Evolutionary conservation across 2,113 vertebrate species (phyloP).

Genomic region (Tympanuchus pallidicinctus): DNA sequence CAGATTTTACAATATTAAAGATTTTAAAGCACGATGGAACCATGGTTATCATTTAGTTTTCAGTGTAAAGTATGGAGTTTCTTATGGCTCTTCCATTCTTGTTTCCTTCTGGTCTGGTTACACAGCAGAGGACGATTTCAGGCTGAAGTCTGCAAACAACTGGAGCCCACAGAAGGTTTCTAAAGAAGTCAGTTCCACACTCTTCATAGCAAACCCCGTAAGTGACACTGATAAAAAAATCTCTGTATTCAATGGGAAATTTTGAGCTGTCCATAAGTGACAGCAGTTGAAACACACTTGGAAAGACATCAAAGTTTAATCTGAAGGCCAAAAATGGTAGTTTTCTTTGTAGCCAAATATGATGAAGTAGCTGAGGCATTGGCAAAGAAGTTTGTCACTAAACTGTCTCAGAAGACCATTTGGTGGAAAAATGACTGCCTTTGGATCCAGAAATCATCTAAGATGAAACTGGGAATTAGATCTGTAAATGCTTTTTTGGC

Average conservation of each 20-base stretch:
- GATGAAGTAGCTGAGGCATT: neutral
- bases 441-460: neutral
- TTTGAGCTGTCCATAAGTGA: neutral
- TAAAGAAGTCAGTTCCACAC: neutral
- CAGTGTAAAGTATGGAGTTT: neutral
- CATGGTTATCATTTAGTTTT: neutral
- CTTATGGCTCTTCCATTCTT: neutral
- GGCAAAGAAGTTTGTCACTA: neutral
- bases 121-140: neutral
- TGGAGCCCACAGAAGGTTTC: neutral
- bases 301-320: slow-evolving; percentile 40
- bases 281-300: neutral
- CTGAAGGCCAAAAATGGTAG: neutral
- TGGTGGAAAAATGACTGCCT: neutral
- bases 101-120: neutral
- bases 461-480: neutral
- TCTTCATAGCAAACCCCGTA: neutral
- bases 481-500: neutral
- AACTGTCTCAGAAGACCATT: neutral
- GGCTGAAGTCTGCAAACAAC: neutral
- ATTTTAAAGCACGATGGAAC: neutral
- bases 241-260: neutral
- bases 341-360: neutral
- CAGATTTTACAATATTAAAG: neutral
- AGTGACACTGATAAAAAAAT: neutral